Conservation (phyloP, 2,888 invertebrate genomes). For the Rutpela maculata region DNA sequence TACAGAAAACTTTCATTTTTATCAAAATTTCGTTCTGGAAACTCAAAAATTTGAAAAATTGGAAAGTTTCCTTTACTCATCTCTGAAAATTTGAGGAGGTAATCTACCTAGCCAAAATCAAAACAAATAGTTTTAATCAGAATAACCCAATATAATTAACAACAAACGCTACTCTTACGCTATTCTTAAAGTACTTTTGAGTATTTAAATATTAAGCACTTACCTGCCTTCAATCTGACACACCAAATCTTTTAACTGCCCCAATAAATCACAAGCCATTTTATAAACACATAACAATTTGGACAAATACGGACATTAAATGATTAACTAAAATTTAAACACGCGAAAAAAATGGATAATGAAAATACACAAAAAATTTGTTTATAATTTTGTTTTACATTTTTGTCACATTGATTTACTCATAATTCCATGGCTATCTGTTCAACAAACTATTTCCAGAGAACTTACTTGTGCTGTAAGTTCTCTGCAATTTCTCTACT, state of each 20-base stretch:
- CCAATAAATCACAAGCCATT: slow-evolving; percentile 50
- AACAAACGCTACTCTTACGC: background rate
- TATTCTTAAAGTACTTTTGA: background rate
- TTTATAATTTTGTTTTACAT: slow-evolving; percentile 51
- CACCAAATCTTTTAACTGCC: slow-evolving; percentile 44
- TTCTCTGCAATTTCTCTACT: background rate
- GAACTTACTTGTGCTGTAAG: too few species aligned
- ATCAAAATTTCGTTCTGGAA: too few species aligned
- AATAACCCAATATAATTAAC: background rate
- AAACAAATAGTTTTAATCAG: background rate
- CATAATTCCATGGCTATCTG: slow-evolving; percentile 14
- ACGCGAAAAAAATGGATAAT: slow-evolving; percentile 43
- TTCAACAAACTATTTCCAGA: background rate
- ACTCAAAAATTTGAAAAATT: too few species aligned
- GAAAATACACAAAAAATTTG: slow-evolving; percentile 49
- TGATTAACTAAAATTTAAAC: slow-evolving; percentile 52
- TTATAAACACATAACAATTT: slow-evolving; percentile 45
- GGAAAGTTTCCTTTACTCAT: too few species aligned
- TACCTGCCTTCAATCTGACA: slow-evolving; percentile 48
- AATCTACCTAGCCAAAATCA: background rate
- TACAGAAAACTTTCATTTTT: too few species aligned
- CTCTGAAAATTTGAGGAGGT: too few species aligned
- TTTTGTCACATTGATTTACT: slow-evolving; percentile 17
- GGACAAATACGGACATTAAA: slow-evolving; percentile 44
- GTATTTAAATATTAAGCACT: slow-evolving; percentile 14